Evolutionary conservation across 2,888 invertebrate species (phyloP).

Genomic region (Aphidoletes aphidimyza): DNA sequence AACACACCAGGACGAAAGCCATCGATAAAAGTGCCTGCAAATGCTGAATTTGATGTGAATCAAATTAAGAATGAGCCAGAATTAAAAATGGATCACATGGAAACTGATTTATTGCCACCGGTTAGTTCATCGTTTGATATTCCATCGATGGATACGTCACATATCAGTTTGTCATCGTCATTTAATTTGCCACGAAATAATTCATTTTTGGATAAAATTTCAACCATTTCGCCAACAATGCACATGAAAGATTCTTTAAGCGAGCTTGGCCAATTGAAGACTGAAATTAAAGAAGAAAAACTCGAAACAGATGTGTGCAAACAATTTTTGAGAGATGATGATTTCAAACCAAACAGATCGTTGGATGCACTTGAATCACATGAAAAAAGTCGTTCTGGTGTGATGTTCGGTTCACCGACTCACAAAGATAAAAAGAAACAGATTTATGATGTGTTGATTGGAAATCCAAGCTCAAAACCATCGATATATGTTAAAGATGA

Average conservation of each 20-base stretch:
- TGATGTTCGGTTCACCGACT: background rate
- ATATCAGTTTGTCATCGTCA: slow-evolving; percentile 22
- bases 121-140: slow-evolving; percentile 12
- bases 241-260: background rate
- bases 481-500: slow-evolving; percentile 41
- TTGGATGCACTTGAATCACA: background rate
- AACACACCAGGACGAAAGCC: slow-evolving; percentile 63
- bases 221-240: slow-evolving; percentile 29
- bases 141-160: slow-evolving; percentile 1
- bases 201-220: slow-evolving; percentile 36
- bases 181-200: background rate
- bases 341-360: slow-evolving; percentile 33
- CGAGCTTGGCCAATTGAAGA: background rate
- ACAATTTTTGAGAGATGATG: slow-evolving; percentile 37
- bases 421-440: background rate
- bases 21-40: slow-evolving; percentile 55
- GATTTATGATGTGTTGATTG: slow-evolving; percentile 8
- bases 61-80: slow-evolving; percentile 6
- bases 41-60: background rate
- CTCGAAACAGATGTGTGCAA: slow-evolving; percentile 12
- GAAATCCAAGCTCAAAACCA: background rate
- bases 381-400: background rate
- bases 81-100: slow-evolving; percentile 20
- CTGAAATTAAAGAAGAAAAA: slow-evolving; percentile 38
- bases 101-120: background rate